Conservation (phyloP, 2,888 invertebrate species). For the Xylocampa areola region DNA sequence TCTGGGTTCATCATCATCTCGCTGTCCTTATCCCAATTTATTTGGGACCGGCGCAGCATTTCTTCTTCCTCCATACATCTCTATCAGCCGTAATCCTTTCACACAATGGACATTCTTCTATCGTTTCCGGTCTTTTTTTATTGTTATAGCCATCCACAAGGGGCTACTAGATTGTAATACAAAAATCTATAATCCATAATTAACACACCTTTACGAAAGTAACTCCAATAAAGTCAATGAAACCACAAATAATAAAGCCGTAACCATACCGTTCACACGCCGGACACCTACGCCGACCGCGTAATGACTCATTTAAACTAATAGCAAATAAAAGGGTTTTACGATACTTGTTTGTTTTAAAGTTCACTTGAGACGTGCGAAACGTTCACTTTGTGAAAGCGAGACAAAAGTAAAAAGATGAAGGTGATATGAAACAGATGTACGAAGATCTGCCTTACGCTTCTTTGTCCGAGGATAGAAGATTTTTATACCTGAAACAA, state of each 20-base stretch:
- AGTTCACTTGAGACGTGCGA: slow-evolving; percentile 10
- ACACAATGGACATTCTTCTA: too few relatives aligned
- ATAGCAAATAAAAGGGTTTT: slow-evolving; percentile 37
- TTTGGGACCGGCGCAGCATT: too few relatives aligned
- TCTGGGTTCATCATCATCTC: too few relatives aligned
- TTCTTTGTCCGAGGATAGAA: slow-evolving; percentile 8
- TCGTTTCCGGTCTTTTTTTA: too few relatives aligned
- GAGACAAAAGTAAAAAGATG: slow-evolving; percentile 8
- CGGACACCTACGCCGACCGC: slow-evolving; percentile 33
- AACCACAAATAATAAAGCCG: slow-evolving; percentile 30
- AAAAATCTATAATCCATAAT: slow-evolving; percentile 19
- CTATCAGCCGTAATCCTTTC: too few relatives aligned
- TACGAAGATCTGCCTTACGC: not conserved
- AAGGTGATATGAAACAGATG: slow-evolving; percentile 3
- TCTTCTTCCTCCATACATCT: too few relatives aligned
- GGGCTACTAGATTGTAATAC: not conserved
- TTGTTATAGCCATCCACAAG: slow-evolving; percentile 6
- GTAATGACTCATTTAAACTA: slow-evolving; percentile 40
- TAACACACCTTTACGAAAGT: slow-evolving; percentile 23
- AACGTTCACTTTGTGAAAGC: slow-evolving; percentile 7
- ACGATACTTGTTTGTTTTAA: slow-evolving; percentile 10
- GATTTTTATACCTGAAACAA: slow-evolving; percentile 43
- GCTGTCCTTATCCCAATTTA: too few relatives aligned
- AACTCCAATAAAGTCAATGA: slow-evolving; percentile 30
- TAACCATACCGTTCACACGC: slow-evolving; percentile 19